Evolutionary conservation across 2,113 vertebrate species (phyloP).

Genomic region (Paralichthys olivaceus): DNA sequence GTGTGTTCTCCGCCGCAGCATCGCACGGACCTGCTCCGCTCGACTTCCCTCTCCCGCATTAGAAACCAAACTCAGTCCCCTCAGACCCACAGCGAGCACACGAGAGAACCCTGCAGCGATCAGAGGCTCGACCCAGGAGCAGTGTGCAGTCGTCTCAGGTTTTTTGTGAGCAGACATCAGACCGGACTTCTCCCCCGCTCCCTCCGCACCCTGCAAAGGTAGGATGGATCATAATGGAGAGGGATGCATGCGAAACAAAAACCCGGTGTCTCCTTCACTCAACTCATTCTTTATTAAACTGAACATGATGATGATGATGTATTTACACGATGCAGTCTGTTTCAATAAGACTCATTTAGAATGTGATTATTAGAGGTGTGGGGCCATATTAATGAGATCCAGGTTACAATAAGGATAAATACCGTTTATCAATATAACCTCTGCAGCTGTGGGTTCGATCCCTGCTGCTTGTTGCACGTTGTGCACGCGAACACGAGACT

Average conservation of each 20-base stretch:
- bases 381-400: constrained; percentile 1
- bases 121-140: not conserved
- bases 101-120: not conserved
- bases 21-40: constrained; percentile 57
- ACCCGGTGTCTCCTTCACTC: too few species aligned
- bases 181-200: constrained; percentile 65
- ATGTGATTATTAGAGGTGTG: not conserved
- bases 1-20: constrained; percentile 64
- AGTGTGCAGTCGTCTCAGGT: constrained; percentile 24
- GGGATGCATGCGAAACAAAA: not conserved
- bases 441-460: not conserved
- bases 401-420: not conserved
- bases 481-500: not conserved
- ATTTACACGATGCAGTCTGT: not conserved
- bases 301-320: not conserved
- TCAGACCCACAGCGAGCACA: not conserved
- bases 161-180: constrained; percentile 41
- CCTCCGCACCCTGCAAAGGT: constrained; percentile 60
- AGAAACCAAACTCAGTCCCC: not conserved
- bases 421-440: not conserved
- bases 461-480: not conserved
- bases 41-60: not conserved
- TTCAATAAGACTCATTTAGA: constrained; percentile 21
- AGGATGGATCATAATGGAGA: constrained; percentile 27
- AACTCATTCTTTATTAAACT: not conserved